Evolutionary conservation across 2,797 vertebrate genomes (phyloP).

Genomic region (Protosalanx chinensis): DNA sequence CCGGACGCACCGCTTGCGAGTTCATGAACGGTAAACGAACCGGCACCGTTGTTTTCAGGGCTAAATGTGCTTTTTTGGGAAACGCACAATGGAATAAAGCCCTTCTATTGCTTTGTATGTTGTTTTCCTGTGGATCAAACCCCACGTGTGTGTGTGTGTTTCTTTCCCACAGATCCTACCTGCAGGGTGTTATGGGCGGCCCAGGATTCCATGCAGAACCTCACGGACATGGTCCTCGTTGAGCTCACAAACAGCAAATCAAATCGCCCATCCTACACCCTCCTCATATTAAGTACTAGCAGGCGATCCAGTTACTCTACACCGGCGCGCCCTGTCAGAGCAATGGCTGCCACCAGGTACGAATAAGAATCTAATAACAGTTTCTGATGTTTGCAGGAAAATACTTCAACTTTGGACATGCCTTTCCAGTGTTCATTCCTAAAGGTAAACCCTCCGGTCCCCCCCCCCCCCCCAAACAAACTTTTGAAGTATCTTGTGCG

Average conservation of each 20-base stretch:
- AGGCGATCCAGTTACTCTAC: not conserved
- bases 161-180: not conserved
- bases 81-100: too few species aligned
- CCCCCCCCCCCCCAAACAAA: not conserved
- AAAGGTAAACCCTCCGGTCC: slow-evolving; percentile 4
- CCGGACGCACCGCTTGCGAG: slow-evolving; percentile 7
- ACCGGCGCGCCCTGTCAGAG: too few species aligned
- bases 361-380: not conserved
- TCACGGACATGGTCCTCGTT: slow-evolving; percentile 19
- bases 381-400: slow-evolving; percentile 8
- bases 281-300: slow-evolving; percentile 12
- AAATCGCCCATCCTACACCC: not conserved
- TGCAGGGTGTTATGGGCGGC: slow-evolving; percentile 22
- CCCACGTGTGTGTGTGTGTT: not conserved
- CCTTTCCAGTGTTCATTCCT: slow-evolving; percentile 12
- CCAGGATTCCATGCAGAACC: slow-evolving; percentile 6
- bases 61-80: not conserved
- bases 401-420: not conserved
- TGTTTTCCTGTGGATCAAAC: not conserved
- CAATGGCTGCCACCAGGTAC: not conserved
- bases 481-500: not conserved
- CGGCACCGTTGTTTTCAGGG: not conserved
- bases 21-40: not conserved
- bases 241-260: slow-evolving; percentile 1
- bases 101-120: not conserved